These are phyloP conservation scores for Oreohelix idahoensis DNA, from an alignment of 1,140 invertebrate species.

Conservation along the genomic window DNA sequence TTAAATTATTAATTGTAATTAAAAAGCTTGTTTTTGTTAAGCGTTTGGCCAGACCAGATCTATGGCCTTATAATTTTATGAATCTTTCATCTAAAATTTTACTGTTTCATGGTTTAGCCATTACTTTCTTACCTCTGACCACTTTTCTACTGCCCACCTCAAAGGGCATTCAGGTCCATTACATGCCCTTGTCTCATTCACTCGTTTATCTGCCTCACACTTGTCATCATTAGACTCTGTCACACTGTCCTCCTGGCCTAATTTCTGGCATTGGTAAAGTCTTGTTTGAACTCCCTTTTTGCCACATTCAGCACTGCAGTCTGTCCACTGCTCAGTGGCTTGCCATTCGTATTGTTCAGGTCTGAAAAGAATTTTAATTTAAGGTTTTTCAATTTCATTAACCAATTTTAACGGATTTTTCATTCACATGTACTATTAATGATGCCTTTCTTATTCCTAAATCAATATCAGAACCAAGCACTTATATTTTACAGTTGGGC, in stretches of 20 bases:
- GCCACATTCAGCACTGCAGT: slow-evolving; percentile 11
- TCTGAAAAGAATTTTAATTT: background rate
- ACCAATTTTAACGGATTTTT: no score
- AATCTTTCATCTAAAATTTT: no score
- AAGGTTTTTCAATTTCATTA: no score
- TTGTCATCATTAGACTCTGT: background rate
- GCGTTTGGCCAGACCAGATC: no score
- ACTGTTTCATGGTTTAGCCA: no score
- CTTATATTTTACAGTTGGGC: no score
- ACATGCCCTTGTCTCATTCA: background rate
- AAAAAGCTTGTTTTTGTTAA: no score
- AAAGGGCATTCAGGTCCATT: slow-evolving; percentile 20
- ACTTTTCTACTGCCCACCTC: slow-evolving; percentile 62
- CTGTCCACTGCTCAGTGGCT: slow-evolving; percentile 14
- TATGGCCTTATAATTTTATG: no score
- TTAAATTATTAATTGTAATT: no score
- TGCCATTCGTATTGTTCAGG: slow-evolving; percentile 16
- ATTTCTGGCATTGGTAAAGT: slow-evolving; percentile 4
- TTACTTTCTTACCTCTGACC: slow-evolving; percentile 48
- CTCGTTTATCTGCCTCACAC: background rate
- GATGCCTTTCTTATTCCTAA: no score
- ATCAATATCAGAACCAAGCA: no score
- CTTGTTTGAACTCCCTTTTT: background rate
- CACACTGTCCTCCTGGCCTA: background rate
- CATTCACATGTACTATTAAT: no score